Conservation (phyloP, 2,888 invertebrate species). For the Lymantria dispar region DNA sequence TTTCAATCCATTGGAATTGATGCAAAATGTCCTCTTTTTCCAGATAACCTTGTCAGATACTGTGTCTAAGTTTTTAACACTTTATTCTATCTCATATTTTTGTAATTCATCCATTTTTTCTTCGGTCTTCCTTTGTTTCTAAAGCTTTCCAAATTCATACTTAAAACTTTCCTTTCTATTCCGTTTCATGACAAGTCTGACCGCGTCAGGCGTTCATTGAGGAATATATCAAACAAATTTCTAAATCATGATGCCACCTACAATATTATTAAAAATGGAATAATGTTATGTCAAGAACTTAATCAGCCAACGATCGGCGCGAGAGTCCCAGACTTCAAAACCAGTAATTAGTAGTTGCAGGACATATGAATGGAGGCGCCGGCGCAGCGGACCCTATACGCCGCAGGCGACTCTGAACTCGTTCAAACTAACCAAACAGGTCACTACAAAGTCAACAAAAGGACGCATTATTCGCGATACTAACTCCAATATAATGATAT, state of each 20-base stretch:
- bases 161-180: too few species aligned
- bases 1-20: too few species aligned
- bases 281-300: conserved; percentile 64
- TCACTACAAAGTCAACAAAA: conserved; percentile 25
- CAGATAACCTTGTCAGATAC: too few species aligned
- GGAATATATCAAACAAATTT: conserved; percentile 24
- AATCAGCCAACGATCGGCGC: conserved; percentile 58
- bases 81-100: too few species aligned
- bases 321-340: conserved; percentile 36
- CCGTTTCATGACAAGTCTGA: too few species aligned
- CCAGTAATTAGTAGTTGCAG: conserved; percentile 72
- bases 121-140: too few species aligned
- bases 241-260: too few species aligned
- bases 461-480: conserved; percentile 24
- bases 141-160: too few species aligned
- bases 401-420: conserved; percentile 42
- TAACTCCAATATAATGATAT: conserved; percentile 29
- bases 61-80: too few species aligned
- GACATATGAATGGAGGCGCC: conserved; percentile 71
- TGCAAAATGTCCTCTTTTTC: too few species aligned
- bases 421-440: conserved; percentile 26
- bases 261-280: conserved; percentile 48
- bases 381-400: conserved; percentile 48
- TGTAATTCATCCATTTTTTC: too few species aligned
- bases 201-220: too few species aligned